These are phyloP conservation scores for Apamea monoglypha DNA, from an alignment of 2,888 invertebrate genomes.

Conservation along the genomic window DNA sequence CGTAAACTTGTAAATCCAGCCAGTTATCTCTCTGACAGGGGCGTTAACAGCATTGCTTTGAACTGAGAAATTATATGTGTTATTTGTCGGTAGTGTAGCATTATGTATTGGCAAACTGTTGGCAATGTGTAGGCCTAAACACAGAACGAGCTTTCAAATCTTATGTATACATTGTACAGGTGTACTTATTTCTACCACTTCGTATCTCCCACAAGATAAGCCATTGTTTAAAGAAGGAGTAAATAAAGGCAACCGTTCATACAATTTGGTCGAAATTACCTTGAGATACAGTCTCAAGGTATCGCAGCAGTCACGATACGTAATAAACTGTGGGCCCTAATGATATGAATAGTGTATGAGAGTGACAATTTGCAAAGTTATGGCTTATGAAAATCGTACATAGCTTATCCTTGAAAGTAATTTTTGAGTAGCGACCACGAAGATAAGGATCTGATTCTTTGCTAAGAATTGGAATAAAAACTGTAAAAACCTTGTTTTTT, in stretches of 20 bases:
- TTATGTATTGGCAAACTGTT: slow-evolving; percentile 55
- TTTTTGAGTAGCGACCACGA: slow-evolving; percentile 3
- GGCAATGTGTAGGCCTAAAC: slow-evolving; percentile 34
- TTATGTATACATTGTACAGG: slow-evolving; percentile 9
- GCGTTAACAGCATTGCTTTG: slow-evolving; percentile 64
- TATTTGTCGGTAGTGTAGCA: slow-evolving; percentile 44
- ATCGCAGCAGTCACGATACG: slow-evolving; percentile 54
- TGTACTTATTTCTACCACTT: slow-evolving; percentile 17
- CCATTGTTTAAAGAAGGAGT: slow-evolving; percentile 49
- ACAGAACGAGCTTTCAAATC: slow-evolving; percentile 46
- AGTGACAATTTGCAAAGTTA: slow-evolving; percentile 55
- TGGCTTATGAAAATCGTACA: slow-evolving; percentile 46
- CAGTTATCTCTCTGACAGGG: slow-evolving; percentile 74
- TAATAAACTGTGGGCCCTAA: slow-evolving; percentile 55
- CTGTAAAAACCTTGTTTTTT: not conserved
- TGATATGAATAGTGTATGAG: slow-evolving; percentile 63
- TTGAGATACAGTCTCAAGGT: slow-evolving; percentile 57
- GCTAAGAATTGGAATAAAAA: not conserved
- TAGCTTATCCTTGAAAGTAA: slow-evolving; percentile 44
- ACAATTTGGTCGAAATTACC: slow-evolving; percentile 52
- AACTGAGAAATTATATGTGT: slow-evolving; percentile 57
- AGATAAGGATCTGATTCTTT: slow-evolving; percentile 6
- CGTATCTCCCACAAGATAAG: slow-evolving; percentile 29
- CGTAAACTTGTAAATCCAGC: slow-evolving; percentile 67
- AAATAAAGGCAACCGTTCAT: slow-evolving; percentile 37